Evolutionary conservation across 2,888 invertebrate genomes (phyloP).

Genomic region (Eucriotettix oculatus): DNA sequence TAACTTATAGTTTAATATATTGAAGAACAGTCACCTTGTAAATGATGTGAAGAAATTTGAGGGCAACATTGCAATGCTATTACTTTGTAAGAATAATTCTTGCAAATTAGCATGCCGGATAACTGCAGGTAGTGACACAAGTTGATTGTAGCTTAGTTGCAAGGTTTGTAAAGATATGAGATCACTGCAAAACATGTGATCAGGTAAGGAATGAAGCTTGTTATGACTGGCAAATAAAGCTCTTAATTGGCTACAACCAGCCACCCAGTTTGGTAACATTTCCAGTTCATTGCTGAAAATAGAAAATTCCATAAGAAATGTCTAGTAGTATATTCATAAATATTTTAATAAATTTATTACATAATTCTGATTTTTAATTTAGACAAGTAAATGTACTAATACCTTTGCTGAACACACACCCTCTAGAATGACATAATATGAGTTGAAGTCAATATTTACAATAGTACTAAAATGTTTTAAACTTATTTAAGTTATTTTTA

Average conservation of each 20-base stretch:
- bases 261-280: conserved; percentile 59
- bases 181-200: conserved; percentile 57
- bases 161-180: conserved; percentile 49
- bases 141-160: conserved; percentile 61
- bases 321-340: no score
- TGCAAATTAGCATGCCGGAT: conserved; percentile 50
- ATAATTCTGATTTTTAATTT: no score
- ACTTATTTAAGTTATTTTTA: no score
- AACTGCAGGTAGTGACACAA: conserved; percentile 37
- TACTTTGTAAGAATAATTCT: conserved; percentile 55
- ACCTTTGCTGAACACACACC: no score
- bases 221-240: conserved; percentile 63
- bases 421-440: no score
- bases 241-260: conserved; percentile 51
- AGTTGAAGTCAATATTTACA: no score
- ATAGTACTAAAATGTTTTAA: no score
- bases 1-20: background rate
- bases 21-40: conserved; percentile 12
- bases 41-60: conserved; percentile 52
- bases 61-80: conserved; percentile 55
- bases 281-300: conserved; percentile 44
- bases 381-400: no score
- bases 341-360: no score
- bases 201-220: conserved; percentile 47
- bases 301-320: background rate